Evolutionary conservation across 2,888 invertebrate species (phyloP), one percentile per base, ranked within the genome.

Genomic region (Andrena camellia): DNA sequence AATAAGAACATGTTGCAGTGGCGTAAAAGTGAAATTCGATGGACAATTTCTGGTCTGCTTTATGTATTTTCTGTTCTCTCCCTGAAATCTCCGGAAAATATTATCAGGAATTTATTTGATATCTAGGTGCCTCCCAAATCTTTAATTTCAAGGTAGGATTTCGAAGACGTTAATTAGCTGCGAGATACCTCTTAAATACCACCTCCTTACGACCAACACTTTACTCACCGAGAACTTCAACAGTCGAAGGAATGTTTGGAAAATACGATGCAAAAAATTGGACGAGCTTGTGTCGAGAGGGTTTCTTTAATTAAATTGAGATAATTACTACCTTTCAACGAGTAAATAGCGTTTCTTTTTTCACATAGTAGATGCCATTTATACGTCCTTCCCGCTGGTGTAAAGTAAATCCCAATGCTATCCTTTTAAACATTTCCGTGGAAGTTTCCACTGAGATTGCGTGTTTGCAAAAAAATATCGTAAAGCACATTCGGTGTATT

Each of bases 81-180:
- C 13, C 42, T 4, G 42, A 13, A 42, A 17, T 17, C 42, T 17
- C 17, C 17, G 17, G 5, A 5, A 42, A 42, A 42, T 42, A 42
- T 17, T 17, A 1, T 42, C 17, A 13, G 17, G 42, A 13, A 42
- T 42, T 42, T 17, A 42, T 42, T 42, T 17, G 42, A 42, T 42
- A 42, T 5, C 13, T 42, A 17, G 17, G 17, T 17, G 42, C 42
- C 42, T 42, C 4, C 17, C 42, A 42, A 42, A 42, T 17, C 5
- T 17, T 42, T 17, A 42, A 42, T 17, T 42, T 42, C 10, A 23
- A 26, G 4, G 23, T 23, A n/a, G 13, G 10, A 57, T 68, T 66
- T 64, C 52, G n/a, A 6, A 13, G 68, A 31, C 20, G 68, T 23
- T 63, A 68, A 78, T 73, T 73, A 78, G 67, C 63, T 68, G 57